phyloP scores from a whole-genome alignment of 2,113 vertebrate species.

The Thamnophis sirtalis region DNA sequence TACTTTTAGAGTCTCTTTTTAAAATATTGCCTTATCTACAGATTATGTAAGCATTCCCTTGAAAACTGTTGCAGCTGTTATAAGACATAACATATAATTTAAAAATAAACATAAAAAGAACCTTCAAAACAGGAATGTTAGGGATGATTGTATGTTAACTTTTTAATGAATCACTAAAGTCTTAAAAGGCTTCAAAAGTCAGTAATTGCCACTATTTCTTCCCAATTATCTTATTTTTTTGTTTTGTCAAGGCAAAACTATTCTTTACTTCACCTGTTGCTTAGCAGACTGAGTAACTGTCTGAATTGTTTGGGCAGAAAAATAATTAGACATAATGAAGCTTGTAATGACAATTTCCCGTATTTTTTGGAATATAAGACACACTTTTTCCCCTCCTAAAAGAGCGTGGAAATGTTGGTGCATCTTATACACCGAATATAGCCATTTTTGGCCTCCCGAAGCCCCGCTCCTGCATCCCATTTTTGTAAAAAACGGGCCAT shows the following conservation, averaged over 20 bases:
- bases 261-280: not conserved
- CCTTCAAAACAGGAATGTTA: not conserved
- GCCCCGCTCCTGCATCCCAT: too few relatives aligned
- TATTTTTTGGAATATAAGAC: too few relatives aligned
- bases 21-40: not conserved
- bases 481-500: too few relatives aligned
- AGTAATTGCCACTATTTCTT: not conserved
- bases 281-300: not conserved
- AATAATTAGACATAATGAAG: not conserved
- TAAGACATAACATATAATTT: not conserved
- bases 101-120: not conserved
- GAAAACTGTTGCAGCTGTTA: not conserved
- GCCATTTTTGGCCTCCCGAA: too few relatives aligned
- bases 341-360: not conserved
- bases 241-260: not conserved
- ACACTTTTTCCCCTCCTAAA: too few relatives aligned
- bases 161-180: not conserved
- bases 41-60: not conserved
- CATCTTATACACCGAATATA: too few relatives aligned
- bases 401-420: too few relatives aligned
- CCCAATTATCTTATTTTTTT: not conserved
- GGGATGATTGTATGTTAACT: not conserved
- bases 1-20: not conserved
- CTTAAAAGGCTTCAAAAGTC: not conserved
- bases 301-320: not conserved